These are phyloP conservation scores for Diphyllodes magnificus DNA, from an alignment of 2,113 vertebrate species.

Conservation along the genomic window DNA sequence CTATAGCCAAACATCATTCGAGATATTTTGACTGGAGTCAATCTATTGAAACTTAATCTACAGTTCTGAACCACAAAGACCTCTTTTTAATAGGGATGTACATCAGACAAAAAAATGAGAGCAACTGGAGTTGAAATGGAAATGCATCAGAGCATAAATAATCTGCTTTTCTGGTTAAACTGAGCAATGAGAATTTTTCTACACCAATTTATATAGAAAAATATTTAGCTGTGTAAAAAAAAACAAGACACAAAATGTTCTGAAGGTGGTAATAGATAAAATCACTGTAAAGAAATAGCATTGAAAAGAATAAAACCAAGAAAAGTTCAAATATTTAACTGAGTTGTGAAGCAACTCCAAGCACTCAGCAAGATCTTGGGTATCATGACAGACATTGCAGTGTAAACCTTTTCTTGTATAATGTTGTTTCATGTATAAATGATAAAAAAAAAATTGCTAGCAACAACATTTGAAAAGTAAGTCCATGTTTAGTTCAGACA, in stretches of 20 bases:
- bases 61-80: background rate
- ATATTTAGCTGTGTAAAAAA: background rate
- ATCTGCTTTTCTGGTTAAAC: background rate
- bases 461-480: background rate
- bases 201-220: background rate
- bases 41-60: background rate
- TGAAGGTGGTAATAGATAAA: background rate
- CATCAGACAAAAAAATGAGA: background rate
- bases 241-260: background rate
- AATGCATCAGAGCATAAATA: background rate
- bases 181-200: background rate
- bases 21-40: background rate
- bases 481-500: background rate
- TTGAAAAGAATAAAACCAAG: background rate
- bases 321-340: background rate
- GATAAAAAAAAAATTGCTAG: background rate
- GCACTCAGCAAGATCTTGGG: background rate
- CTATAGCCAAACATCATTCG: background rate
- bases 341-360: background rate
- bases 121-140: background rate
- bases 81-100: background rate
- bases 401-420: background rate
- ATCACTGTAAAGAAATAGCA: background rate
- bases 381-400: background rate
- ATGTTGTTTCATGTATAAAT: background rate